phyloP scores from a whole-genome alignment of 2,113 vertebrate genomes.

The Dromas ardeola region DNA sequence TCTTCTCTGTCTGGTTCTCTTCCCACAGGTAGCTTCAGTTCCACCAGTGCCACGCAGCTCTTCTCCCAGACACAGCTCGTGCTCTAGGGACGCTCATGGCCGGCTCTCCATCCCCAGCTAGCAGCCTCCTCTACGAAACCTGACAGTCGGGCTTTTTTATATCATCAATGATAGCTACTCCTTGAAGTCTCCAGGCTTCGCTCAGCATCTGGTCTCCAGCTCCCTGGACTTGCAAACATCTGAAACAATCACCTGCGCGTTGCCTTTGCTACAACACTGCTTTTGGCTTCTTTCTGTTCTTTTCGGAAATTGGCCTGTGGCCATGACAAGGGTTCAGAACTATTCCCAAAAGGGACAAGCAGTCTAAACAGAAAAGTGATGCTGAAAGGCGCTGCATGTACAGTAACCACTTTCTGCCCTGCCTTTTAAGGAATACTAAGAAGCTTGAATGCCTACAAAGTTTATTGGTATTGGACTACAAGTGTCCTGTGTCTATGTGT shows the following conservation, averaged over 20 bases:
- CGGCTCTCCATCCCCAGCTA: not conserved
- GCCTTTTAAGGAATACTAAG: not conserved
- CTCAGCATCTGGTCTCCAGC: not conserved
- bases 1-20: not conserved
- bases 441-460: not conserved
- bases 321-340: not conserved
- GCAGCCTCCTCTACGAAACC: not conserved
- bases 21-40: not conserved
- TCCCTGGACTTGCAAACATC: not conserved
- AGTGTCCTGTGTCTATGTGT: not conserved
- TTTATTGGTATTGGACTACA: not conserved
- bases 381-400: not conserved
- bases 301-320: not conserved
- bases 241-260: not conserved
- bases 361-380: slow-evolving; percentile 2
- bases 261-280: not conserved
- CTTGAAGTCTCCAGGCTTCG: not conserved
- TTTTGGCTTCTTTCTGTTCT: not conserved
- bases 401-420: not conserved
- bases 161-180: not conserved
- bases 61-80: not conserved
- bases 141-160: not conserved
- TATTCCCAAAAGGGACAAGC: not conserved
- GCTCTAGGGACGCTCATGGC: not conserved
- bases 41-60: not conserved